Base-by-base conservation (phyloP, 2,113 vertebrate genomes). In the Piaya cayana region DNA sequence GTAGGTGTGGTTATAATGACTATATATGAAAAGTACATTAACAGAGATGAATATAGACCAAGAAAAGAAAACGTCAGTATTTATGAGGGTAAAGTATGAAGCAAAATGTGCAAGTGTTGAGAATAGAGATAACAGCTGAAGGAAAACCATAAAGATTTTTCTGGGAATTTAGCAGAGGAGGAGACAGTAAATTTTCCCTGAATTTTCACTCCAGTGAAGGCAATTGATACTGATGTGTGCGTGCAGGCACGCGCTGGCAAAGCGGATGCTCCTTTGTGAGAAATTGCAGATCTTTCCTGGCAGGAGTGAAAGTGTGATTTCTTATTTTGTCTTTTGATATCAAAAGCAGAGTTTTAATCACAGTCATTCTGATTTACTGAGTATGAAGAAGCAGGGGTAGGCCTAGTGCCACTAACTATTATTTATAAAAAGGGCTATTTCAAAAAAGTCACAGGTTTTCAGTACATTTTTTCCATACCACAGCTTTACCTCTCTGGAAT, bases 241-340 rank as follows among this genome's bases (percentile, higher is more conserved):
- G n/a, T 0, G 0, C 32, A 34, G 32, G n/a, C 36, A n/a, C 10
- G 2, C 19, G 30, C n/a, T 10, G 27, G 8, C 52, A 62, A 62
- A 82, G 67, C 63, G 72, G 39, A 26, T 15, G 1, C 32, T 69
- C 49, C 36, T 34, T 19, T 21, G 12, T 20, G 69, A 87, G 39
- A 76, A 77, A 65, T 0, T 6, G 20, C 36, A 75, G 30, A 60
- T 30, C n/a, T 68, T 43, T 77, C 11, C 42, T 52, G 39, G 70
- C 68, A 71, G 47, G 25, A 49, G 42, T 29, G 27, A 70, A 69
- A 74, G 15, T 0, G 2, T 19, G 43, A 84, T 64, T 85, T 55
- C 63, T 71, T 75, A 70, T 39, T 96, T 91, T 71, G 25, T 26
- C 29, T 84, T 88, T 67, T 86, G 52, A 7, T 60, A 68, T 29